Evolutionary conservation across 2,888 invertebrate species (phyloP).

Genomic region (Cerastis leucographa): DNA sequence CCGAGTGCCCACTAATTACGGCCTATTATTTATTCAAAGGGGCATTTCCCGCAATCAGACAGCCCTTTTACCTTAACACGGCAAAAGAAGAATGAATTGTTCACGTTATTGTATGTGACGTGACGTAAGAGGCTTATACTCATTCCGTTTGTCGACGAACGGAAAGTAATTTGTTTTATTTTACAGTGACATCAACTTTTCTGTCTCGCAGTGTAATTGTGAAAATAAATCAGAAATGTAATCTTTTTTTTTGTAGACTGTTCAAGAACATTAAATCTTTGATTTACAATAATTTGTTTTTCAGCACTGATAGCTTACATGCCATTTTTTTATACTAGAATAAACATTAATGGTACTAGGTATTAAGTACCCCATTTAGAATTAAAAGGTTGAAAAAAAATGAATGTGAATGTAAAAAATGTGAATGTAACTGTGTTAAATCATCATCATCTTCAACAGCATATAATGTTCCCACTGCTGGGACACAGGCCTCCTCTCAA

Average conservation of each 20-base stretch:
- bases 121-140: conserved; percentile 27
- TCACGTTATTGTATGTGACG: conserved; percentile 24
- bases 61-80: conserved; percentile 38
- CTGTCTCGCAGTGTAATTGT: conserved; percentile 22
- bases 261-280: background rate
- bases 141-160: conserved; percentile 17
- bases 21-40: conserved; percentile 55
- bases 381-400: no score
- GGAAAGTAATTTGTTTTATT: conserved; percentile 49
- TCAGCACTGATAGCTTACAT: background rate
- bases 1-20: conserved; percentile 46
- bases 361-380: background rate
- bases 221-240: conserved; percentile 15
- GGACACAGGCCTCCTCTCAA: no score
- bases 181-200: conserved; percentile 38
- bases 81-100: conserved; percentile 39
- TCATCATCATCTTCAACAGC: no score
- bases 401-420: no score
- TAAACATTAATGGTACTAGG: background rate
- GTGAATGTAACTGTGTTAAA: background rate
- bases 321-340: background rate
- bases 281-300: background rate
- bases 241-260: background rate
- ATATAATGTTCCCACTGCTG: no score
- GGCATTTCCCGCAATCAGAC: conserved; percentile 46